Evolutionary conservation across 2,797 vertebrate genomes (phyloP), one percentile per base, ranked within the genome.

Genomic region (Alosa sapidissima): DNA sequence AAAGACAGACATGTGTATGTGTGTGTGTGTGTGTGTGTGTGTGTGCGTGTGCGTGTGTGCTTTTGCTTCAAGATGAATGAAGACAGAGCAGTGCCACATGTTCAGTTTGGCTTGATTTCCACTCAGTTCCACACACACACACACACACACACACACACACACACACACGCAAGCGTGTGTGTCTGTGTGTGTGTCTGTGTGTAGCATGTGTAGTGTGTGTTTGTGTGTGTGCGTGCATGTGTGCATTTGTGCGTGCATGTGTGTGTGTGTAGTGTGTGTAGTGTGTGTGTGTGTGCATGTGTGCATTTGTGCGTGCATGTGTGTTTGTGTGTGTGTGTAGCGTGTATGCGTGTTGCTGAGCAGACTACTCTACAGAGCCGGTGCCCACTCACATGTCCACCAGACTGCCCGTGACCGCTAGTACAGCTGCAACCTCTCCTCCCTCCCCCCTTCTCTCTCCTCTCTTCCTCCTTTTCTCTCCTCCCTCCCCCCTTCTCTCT

Each of bases 131-230:
- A 36, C 28, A 36, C 9, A 72, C 65, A 72, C 65, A 72, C 65
- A 68, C 62, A 68, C 65, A 68, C 65, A 33, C 62, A 65, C n/a
- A 68, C 58, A n/a, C 58, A 62, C 19, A n/a, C 58, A n/a, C 3
- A 62, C 58, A 62, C 58, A 62, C n/a, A n/a, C n/a, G n/a, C n/a
- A n/a, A n/a, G n/a, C 0, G 14, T 55, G 11, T 16, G 33, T 36
- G 33, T 16, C 4, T 36, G 10, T 68, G 65, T 68, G 33, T 68
- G 65, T 36, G 13, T 36, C 10, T 68, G 13, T 36, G 65, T 68
- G 24, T 68, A 28, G 65, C 16, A 11, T 68, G 65, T 36, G n/a
- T n/a, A n/a, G 10, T 36, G 33, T 36, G 28, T 68, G 65, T 2
- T 68, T 60, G 21, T 62, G 60, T 62, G 58, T 60, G 14, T 55